Base-by-base conservation (phyloP, 2,113 vertebrate species). In the Alosa alosa region DNA sequence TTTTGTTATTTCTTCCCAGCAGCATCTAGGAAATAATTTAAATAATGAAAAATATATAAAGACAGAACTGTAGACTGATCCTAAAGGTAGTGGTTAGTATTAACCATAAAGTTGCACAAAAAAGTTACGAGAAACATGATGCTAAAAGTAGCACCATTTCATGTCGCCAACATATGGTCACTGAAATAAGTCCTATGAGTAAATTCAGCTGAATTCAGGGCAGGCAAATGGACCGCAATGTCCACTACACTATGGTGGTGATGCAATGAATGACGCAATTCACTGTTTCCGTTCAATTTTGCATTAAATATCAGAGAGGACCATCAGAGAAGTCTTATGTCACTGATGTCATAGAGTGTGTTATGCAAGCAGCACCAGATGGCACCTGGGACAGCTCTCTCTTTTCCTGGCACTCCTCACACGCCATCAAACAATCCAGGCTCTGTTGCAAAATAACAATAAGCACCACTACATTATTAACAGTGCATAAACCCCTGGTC, bases 311-410 rank as follows among this genome's bases (percentile, higher is more conserved):
- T 78, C 72, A 78, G 72, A 39, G 31, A 3, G 36, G 72, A 78
- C 72, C 36, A 39, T 13, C 31, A 13, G n/a, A 36, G 25, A 41
- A 39, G 36, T 45, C 18, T 64, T 85, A 41, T 72, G 44, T 85
- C 82, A 81, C 82, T 81, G 31, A n/a, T 78, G 84, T 72, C n/a
- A 31, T 49, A 41, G 41, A 45, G 81, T 15, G 2, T 22, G n/a
- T 85, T 88, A 83, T 64, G 86, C 46, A 85, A 85, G 60, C 47
- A 82, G 18, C 20, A 84, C 55, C 83, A 88, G 84, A 88, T 82
- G 87, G 72, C 75, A 60, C 49, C 41, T 47, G 31, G 44, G 25
- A 82, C 60, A 86, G 50, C 6, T 60, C 41, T 86, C 6, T 39
- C 84, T 81, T 44, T 82, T 64, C 31, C 49, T 60, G 55, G 44